phyloP scores from a whole-genome alignment of 2,888 invertebrate genomes.

The Euzophera pinguis region DNA sequence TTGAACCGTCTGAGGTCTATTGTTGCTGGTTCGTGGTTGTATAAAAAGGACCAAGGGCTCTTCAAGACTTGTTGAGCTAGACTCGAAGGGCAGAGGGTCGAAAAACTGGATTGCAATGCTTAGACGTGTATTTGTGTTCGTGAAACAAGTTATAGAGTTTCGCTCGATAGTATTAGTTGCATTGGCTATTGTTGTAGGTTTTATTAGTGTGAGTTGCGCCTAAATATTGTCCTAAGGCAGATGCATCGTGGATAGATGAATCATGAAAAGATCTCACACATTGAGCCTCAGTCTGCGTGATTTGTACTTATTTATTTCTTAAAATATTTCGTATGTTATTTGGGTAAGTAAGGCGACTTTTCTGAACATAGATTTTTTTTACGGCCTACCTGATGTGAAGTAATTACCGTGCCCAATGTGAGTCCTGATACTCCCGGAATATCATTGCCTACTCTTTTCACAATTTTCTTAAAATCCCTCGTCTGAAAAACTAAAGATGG shows the following conservation, averaged over 20 bases:
- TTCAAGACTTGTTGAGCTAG: conserved; percentile 63
- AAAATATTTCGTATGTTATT: too few relatives aligned
- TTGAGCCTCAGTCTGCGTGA: too few relatives aligned
- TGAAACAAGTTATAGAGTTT: conserved; percentile 14
- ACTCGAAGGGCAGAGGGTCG: conserved; percentile 69
- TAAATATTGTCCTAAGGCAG: background rate
- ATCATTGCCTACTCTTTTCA: too few relatives aligned
- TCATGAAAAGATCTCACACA: too few relatives aligned
- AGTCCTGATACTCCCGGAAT: too few relatives aligned
- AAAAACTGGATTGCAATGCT: conserved; percentile 53
- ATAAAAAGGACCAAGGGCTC: conserved; percentile 62
- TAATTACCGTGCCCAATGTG: too few relatives aligned
- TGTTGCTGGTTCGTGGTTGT: conserved; percentile 42
- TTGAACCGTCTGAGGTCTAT: conserved; percentile 30
- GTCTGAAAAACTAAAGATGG: too few relatives aligned
- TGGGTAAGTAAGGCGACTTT: too few relatives aligned
- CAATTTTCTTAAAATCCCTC: too few relatives aligned
- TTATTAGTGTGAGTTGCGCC: background rate
- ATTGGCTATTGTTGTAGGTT: background rate
- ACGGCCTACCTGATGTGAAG: too few relatives aligned
- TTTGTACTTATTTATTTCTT: too few relatives aligned
- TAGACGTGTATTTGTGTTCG: conserved; percentile 29
- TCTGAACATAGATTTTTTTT: too few relatives aligned
- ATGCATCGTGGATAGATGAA: background rate
- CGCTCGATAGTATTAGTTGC: background rate